Conservation (phyloP, 2,888 invertebrate species). For the Andrena flavipes region DNA sequence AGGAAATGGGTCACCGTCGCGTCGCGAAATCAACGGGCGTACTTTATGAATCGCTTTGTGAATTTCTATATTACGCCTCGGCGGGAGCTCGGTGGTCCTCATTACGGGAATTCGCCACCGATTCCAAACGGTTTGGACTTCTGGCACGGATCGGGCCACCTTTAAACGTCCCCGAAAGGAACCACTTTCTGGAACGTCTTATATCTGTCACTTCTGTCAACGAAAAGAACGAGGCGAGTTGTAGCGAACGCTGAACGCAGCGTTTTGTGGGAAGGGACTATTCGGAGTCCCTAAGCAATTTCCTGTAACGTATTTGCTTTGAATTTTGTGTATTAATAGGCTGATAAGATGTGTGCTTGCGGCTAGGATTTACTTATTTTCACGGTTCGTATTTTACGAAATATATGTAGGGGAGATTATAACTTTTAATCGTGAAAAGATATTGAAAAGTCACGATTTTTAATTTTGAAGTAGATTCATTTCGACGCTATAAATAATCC, state of each 20-base stretch:
- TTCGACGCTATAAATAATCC: too few relatives aligned
- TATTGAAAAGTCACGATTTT: too few relatives aligned
- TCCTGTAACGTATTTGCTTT: too few relatives aligned
- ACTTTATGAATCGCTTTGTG: conserved; percentile 51
- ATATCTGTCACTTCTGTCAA: not conserved
- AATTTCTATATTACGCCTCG: conserved; percentile 35
- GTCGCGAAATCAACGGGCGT: conserved; percentile 50
- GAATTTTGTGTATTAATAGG: too few relatives aligned
- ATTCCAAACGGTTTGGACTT: conserved; percentile 1
- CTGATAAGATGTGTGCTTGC: too few relatives aligned
- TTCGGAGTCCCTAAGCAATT: too few relatives aligned
- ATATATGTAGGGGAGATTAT: too few relatives aligned
- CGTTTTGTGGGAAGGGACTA: not conserved
- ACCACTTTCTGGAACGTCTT: not conserved
- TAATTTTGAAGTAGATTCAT: too few relatives aligned
- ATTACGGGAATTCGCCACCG: not conserved
- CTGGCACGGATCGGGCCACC: not conserved
- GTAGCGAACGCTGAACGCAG: not conserved
- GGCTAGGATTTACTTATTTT: too few relatives aligned
- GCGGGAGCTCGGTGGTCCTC: not conserved
- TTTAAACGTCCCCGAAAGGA: not conserved
- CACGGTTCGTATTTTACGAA: too few relatives aligned
- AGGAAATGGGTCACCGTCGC: conserved; percentile 54
- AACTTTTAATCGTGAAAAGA: too few relatives aligned
- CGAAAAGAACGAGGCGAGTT: not conserved